A percentile compares a stretch with the other conserved stretches of the same genome.
Evolutionary conservation across 2,113 vertebrate genomes (phyloP).

Genomic region (Empidonax alnorum): DNA sequence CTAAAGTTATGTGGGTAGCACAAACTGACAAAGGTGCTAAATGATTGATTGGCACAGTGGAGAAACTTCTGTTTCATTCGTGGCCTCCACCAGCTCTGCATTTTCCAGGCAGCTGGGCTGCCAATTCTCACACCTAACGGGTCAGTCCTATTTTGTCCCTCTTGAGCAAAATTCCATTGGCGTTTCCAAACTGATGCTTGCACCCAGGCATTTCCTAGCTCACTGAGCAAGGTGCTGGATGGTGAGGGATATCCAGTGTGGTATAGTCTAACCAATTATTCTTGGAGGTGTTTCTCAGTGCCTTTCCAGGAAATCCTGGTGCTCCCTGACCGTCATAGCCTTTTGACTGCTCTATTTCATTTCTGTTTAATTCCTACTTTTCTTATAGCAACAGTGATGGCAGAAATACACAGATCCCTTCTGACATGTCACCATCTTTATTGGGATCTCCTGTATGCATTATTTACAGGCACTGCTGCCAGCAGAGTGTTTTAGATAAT

Average conservation of each 20-base stretch:
- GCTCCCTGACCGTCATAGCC: background rate
- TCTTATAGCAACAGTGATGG: background rate
- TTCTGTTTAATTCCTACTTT: background rate
- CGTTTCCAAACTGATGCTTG: constrained; percentile 44
- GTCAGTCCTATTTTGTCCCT: constrained; percentile 34
- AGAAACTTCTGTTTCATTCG: constrained; percentile 21
- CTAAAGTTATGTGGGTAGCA: background rate
- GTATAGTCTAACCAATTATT: background rate
- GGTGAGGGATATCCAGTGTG: background rate
- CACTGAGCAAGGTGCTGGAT: background rate
- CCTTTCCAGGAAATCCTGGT: background rate
- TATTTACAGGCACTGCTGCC: background rate
- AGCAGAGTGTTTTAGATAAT: background rate
- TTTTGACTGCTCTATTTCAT: background rate
- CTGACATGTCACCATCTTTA: background rate
- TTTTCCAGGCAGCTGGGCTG: constrained; percentile 50
- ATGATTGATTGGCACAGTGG: constrained; percentile 24
- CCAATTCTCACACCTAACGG: constrained; percentile 62
- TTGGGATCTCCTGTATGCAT: background rate
- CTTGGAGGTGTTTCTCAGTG: background rate
- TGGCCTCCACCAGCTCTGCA: background rate
- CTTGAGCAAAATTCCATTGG: background rate
- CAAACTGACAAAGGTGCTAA: constrained; percentile 45
- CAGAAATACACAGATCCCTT: background rate
- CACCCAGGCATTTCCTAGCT: constrained; percentile 39